Evolutionary conservation across 2,113 vertebrate species (phyloP), one percentile per base, ranked within the genome.

Genomic region (Cariama cristata): DNA sequence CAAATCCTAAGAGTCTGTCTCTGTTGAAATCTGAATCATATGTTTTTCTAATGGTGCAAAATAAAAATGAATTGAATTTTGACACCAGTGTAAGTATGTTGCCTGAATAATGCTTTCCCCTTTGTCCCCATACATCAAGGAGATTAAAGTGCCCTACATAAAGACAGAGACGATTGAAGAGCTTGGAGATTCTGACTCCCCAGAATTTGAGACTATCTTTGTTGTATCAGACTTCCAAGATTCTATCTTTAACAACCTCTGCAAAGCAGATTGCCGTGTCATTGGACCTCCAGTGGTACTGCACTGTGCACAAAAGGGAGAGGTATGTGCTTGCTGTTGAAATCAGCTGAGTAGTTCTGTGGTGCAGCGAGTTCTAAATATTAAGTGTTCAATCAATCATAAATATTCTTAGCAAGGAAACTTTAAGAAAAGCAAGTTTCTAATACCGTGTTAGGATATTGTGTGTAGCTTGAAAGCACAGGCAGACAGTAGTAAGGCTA

Each of bases 211-310:
- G 98, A 99, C 98, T 0, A 82, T 99, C 77, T 99, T 99, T 2
- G 96, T 99, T 84, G 97, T 99, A 26, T 93, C 95, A 55, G 98
- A 99, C 96, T 99, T 99, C 86, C 97, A 99, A 87, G 97, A 98
- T 88, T 94, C 98, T 16, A 69, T 98, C 75, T 99, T 99, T 79
- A 98, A 42, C 90, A 98, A 98, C 63, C 98, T 99, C 79, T 98
- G 99, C 97, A 99, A 99, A 93, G 98, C 97, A 5, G 99, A 99
- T 13, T 99, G 98, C 97, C 98, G 99, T 77, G 98, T 99, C 40
- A 50, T 99, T 20, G 99, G 99, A 9, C 99, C 99, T 28, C 99
- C 99, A 8, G 98, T 99, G 14, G 93, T 99, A 45, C 97, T 99
- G 94, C 98, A 97, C 75, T 99, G 99, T 97, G 99, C 99, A 12